phyloP scores from a whole-genome alignment of 1,140 invertebrate genomes.

The Anastrepha ludens region DNA sequence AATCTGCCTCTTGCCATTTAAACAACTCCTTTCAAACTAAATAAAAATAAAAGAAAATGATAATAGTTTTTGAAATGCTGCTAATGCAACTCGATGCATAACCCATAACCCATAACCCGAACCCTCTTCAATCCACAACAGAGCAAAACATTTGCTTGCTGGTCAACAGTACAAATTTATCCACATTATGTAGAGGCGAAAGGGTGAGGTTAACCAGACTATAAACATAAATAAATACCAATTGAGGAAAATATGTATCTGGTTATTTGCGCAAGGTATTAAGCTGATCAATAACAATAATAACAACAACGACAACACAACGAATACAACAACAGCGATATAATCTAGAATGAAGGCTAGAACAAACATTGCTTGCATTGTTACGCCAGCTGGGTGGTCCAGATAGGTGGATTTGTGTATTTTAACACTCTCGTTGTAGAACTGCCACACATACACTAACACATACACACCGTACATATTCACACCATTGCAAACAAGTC shows the following conservation, averaged over 20 bases:
- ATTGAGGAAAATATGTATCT: not conserved
- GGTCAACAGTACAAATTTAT: not conserved
- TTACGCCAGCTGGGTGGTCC: conserved; percentile 4
- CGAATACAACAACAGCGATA: not conserved
- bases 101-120: not conserved
- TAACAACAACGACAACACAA: not conserved
- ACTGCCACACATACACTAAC: not conserved
- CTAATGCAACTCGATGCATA: not conserved
- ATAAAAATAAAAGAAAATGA: not conserved
- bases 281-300: conserved; percentile 35
- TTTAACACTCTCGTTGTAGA: conserved; percentile 14
- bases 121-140: not conserved
- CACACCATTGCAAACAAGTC: not conserved
- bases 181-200: not conserved
- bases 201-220: conserved; percentile 19
- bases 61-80: not conserved
- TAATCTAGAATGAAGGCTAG: no score
- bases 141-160: not conserved
- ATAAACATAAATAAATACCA: conserved; percentile 20
- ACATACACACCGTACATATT: not conserved
- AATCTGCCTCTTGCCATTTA: not conserved
- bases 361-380: not conserved
- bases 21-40: not conserved
- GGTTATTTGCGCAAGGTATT: conserved; percentile 7
- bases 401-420: conserved; percentile 50